These are phyloP conservation scores for Pomatorhinus ruficollis DNA, from an alignment of 2,113 vertebrate genomes.

Conservation along the genomic window DNA sequence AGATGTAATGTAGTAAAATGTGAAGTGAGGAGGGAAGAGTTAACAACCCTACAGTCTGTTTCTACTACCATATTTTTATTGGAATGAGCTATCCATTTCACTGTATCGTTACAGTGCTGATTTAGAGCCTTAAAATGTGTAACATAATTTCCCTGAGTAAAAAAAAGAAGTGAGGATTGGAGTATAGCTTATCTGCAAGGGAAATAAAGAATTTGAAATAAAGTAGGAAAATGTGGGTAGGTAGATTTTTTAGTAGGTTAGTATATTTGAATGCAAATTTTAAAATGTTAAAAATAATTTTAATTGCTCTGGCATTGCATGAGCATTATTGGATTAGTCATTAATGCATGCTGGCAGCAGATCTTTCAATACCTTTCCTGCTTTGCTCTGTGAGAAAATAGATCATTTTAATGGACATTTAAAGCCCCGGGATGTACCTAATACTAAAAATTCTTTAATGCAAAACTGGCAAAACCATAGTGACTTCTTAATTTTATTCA, in stretches of 20 bases:
- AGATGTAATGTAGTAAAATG: background rate
- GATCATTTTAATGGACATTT: conserved; percentile 25
- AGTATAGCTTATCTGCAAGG: background rate
- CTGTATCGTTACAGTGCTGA: background rate
- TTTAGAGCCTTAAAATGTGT: background rate
- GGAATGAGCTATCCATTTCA: background rate
- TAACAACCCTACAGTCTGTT: background rate
- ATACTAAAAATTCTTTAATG: background rate
- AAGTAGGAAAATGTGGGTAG: background rate
- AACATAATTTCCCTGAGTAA: background rate
- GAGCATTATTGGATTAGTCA: conserved; percentile 9
- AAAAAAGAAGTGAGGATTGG: background rate
- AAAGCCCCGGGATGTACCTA: background rate
- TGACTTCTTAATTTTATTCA: background rate
- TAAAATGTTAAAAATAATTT: conserved; percentile 18
- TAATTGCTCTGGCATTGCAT: background rate
- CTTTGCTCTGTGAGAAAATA: background rate
- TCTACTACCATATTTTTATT: background rate
- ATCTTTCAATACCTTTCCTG: conserved; percentile 9
- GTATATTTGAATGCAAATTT: conserved; percentile 1
- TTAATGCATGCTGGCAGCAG: background rate
- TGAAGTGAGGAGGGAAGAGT: background rate
- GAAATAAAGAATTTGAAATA: background rate
- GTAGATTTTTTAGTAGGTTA: background rate
- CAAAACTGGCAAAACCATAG: background rate